phyloP scores from a whole-genome alignment of 2,113 vertebrate species.

The Anthoscopus minutus region DNA sequence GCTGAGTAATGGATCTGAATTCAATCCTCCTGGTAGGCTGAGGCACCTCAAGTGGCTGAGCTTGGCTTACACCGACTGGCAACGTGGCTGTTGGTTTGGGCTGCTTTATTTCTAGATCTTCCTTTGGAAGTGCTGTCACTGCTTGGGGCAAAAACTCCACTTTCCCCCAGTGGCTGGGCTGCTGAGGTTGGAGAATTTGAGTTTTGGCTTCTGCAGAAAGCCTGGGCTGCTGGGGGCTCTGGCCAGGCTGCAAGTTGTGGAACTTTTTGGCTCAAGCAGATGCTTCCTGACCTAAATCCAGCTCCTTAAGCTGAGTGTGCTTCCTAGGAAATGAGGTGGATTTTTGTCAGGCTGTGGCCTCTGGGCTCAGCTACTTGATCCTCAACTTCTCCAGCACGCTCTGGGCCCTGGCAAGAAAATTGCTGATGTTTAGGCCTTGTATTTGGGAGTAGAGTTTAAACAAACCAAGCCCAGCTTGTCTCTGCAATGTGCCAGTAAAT shows the following conservation, averaged over 20 bases:
- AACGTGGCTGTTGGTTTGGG: fast-evolving
- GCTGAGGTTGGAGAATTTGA: background rate
- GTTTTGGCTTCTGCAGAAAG: background rate
- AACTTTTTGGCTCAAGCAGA: background rate
- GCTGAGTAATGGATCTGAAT: background rate
- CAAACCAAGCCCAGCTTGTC: background rate
- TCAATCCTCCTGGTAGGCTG: background rate
- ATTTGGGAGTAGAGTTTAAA: background rate
- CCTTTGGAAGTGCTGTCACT: background rate
- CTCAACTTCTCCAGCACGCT: background rate
- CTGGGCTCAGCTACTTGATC: background rate
- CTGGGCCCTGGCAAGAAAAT: background rate
- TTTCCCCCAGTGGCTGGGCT: background rate
- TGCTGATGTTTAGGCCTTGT: background rate
- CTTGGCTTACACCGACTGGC: fast-evolving
- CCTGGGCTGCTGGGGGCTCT: background rate
- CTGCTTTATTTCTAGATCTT: background rate
- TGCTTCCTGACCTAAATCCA: background rate
- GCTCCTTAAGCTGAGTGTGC: background rate
- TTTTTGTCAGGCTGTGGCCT: background rate
- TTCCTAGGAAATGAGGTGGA: background rate
- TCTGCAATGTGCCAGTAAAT: background rate
- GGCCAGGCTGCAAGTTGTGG: background rate
- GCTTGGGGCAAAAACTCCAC: background rate
- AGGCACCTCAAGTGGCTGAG: background rate